Evolutionary conservation across 2,888 invertebrate genomes (phyloP), one percentile per base, ranked within the genome.

Genomic region (Carterocephalus palaemon): DNA sequence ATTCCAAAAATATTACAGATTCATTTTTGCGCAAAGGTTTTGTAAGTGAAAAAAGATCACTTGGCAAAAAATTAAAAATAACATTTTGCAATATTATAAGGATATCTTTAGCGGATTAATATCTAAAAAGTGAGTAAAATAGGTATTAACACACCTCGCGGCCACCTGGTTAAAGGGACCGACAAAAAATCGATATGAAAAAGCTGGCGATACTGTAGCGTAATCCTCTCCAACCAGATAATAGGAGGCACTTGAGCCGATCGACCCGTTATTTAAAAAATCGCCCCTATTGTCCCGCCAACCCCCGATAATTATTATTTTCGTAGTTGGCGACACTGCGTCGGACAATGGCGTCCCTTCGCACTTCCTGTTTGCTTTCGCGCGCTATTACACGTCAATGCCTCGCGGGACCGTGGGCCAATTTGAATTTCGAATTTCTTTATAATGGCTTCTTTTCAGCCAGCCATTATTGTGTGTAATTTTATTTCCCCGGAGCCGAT

Each of bases 341-440:
- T 57, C 72, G 73, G 67, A 84, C 84, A 83, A 85, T 84, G 73
- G 58, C 55, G 59, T 62, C 71, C 73, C 77, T 70, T 69, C 75
- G 73, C 76, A 72, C 75, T 85, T 85, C 85, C 85, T 85, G 85
- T 84, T 84, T 85, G 78, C 81, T 66, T 79, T 85, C 82, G 84
- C 85, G 85, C 84, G 83, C 85, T 84, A 84, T 86, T 86, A 81
- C 83, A 82, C 85, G 81, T 77, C 76, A 84, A 83, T 83, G 75
- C 75, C 69, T 67, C 66, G 69, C 69, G 70, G 74, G 68, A 67
- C 70, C 71, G 80, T 79, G 74, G 81, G 84, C 81, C 82, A 82
- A 85, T 85, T 84, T 83, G 76, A 84, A 85, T 83, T 83, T 75
- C 61, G 78, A 70, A 78, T 74, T 69, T 67, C 49, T 60, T 67